These are phyloP conservation scores for Caenorhabditis drosophilae DNA, from an alignment of 2,888 invertebrate genomes.

Conservation along the genomic window DNA sequence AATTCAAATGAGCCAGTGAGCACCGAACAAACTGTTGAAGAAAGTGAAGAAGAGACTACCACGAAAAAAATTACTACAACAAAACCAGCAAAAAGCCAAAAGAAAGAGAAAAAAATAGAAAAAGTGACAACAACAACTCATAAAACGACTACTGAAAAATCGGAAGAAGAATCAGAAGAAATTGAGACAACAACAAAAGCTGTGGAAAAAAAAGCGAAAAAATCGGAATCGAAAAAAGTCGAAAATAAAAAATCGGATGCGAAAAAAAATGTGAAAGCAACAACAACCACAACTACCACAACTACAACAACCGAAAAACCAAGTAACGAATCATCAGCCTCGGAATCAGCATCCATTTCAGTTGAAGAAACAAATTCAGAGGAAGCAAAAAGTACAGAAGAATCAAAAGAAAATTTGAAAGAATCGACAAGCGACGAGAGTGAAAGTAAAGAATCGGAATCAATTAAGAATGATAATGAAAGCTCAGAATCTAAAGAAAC, in stretches of 20 bases:
- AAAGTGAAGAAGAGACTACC: slow-evolving; percentile 1
- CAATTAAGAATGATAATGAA: background rate
- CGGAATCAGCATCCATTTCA: no score
- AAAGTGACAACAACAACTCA: background rate
- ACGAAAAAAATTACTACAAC: background rate
- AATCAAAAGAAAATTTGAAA: background rate
- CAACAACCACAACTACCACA: background rate
- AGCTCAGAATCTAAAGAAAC: no score
- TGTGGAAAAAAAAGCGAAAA: background rate
- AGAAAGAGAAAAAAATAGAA: background rate
- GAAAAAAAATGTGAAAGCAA: background rate
- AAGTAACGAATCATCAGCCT: background rate
- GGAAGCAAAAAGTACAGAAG: background rate
- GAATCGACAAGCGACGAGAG: background rate
- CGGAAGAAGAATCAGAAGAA: background rate
- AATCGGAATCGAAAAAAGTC: no score
- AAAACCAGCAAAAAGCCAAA: background rate
- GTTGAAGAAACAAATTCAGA: background rate
- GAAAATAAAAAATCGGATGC: no score
- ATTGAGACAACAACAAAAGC: background rate
- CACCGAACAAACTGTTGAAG: slow-evolving; percentile 2
- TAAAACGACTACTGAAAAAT: background rate
- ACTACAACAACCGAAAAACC: background rate
- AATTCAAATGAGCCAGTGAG: background rate
- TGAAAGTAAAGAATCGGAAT: background rate